Evolutionary conservation across 2,113 vertebrate species (phyloP).

Genomic region (Ammodytes dubius): DNA sequence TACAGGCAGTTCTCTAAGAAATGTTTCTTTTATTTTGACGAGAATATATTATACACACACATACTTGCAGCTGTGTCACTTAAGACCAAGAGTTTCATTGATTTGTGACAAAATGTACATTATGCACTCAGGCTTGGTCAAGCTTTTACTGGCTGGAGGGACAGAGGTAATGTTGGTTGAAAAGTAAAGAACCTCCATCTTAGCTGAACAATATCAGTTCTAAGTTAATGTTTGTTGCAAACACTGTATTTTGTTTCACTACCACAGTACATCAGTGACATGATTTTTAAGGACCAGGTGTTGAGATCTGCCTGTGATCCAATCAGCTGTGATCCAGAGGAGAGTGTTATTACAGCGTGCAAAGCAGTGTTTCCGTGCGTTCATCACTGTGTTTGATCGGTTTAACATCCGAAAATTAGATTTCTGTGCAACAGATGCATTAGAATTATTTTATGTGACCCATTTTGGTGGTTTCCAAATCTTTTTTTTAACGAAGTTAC

Average conservation of each 20-base stretch:
- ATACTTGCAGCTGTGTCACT: not conserved
- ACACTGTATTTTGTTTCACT: not conserved
- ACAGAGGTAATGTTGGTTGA: conserved; percentile 1
- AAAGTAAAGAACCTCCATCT: not conserved
- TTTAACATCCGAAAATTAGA: conserved; percentile 26
- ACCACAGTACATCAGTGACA: conserved; percentile 3
- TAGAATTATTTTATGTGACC: conserved; percentile 9
- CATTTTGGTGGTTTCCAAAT: not conserved
- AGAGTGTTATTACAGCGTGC: conserved; percentile 25
- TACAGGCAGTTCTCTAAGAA: not conserved
- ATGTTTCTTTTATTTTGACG: conserved; percentile 1
- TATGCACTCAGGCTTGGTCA: not conserved
- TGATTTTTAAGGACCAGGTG: conserved; percentile 36
- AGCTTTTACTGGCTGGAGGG: not conserved
- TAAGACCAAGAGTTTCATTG: not conserved
- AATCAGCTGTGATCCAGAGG: conserved; percentile 38
- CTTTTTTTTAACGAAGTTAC: not conserved
- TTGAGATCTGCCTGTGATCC: conserved; percentile 46
- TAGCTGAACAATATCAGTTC: not conserved
- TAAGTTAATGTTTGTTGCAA: not conserved
- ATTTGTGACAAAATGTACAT: conserved; percentile 12
- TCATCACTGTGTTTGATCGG: conserved; percentile 27
- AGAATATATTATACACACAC: not conserved
- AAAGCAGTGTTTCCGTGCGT: conserved; percentile 14
- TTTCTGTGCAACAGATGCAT: conserved; percentile 4